Percentiles rank a stretch among this genome's conserved stretches.
Evolutionary conservation across 2,888 invertebrate species (phyloP).

Genomic region (Orchesella flavescens): DNA sequence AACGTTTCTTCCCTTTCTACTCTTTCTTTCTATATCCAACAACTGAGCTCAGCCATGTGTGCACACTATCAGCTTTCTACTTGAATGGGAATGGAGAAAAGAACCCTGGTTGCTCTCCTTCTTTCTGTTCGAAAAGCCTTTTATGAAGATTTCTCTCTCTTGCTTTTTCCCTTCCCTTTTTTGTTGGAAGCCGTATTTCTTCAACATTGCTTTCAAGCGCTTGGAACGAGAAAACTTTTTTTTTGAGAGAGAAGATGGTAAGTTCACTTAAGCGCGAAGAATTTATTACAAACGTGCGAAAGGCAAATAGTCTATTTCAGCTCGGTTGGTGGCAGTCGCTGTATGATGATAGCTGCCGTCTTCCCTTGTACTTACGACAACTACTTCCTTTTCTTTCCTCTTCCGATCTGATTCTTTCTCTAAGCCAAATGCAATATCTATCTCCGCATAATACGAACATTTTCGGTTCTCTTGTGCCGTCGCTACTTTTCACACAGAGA

Average conservation of each 20-base stretch:
- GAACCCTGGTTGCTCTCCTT: slow-evolving; percentile 15
- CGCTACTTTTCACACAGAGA: neutral
- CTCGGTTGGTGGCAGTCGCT: slow-evolving; percentile 41
- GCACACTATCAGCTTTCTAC: slow-evolving; percentile 52
- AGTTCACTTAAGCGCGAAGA: slow-evolving; percentile 57
- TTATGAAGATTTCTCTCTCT: slow-evolving; percentile 28
- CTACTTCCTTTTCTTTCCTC: slow-evolving; percentile 11
- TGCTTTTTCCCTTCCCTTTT: slow-evolving; percentile 20
- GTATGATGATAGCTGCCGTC: slow-evolving; percentile 23
- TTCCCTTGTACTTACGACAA: neutral
- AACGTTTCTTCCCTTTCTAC: slow-evolving; percentile 41
- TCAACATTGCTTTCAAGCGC: slow-evolving; percentile 18
- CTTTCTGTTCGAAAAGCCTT: slow-evolving; percentile 19
- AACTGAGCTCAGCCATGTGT: slow-evolving; percentile 15
- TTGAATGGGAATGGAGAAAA: slow-evolving; percentile 49
- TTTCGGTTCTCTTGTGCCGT: neutral
- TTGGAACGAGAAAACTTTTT: slow-evolving; percentile 34
- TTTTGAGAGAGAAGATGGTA: slow-evolving; percentile 47
- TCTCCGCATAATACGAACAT: neutral
- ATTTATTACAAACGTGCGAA: slow-evolving; percentile 60
- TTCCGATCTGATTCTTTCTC: slow-evolving; percentile 14
- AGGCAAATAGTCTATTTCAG: slow-evolving; percentile 55
- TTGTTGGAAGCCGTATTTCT: slow-evolving; percentile 10
- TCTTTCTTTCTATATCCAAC: slow-evolving; percentile 18
- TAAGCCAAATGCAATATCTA: slow-evolving; percentile 19